phyloP scores from a whole-genome alignment of 1,140 invertebrate species.

The Pseudomyrmex gracilis region DNA sequence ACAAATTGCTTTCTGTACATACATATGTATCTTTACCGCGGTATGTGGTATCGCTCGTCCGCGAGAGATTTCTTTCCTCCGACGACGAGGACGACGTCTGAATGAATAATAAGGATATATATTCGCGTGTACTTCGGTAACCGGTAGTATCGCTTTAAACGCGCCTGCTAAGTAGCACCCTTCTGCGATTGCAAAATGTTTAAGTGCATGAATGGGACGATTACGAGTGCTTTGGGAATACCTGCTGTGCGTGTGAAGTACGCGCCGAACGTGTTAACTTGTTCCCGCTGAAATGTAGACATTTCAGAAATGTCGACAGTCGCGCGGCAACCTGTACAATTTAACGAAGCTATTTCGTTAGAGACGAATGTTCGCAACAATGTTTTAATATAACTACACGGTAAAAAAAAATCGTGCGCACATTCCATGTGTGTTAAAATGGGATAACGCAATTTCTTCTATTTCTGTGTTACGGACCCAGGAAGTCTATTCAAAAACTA shows the following conservation, averaged over 20 bases:
- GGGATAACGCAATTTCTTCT: too few species aligned
- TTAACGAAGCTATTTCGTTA: slow-evolving; percentile 23
- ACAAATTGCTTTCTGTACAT: not conserved
- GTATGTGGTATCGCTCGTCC: slow-evolving; percentile 34
- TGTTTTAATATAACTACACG: not conserved
- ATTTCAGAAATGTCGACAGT: slow-evolving; percentile 33
- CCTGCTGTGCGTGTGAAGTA: slow-evolving; percentile 29
- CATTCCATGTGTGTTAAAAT: too few species aligned
- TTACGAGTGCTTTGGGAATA: slow-evolving; percentile 52
- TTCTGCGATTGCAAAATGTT: slow-evolving; percentile 54
- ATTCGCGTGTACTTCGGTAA: slow-evolving; percentile 24
- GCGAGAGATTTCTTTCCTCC: slow-evolving; percentile 34
- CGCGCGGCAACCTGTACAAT: not conserved
- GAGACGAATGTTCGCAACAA: slow-evolving; percentile 20
- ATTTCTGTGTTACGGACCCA: too few species aligned
- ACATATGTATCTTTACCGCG: slow-evolving; percentile 19
- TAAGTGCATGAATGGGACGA: slow-evolving; percentile 51
- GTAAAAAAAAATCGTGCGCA: too few species aligned
- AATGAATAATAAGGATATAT: slow-evolving; percentile 56
- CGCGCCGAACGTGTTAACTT: slow-evolving; percentile 45
- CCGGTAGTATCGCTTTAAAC: slow-evolving; percentile 50
- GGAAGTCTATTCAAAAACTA: too few species aligned
- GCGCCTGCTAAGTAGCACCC: slow-evolving; percentile 35
- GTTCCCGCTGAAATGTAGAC: slow-evolving; percentile 44
- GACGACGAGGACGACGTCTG: slow-evolving; percentile 47